Evolutionary conservation across 2,888 invertebrate genomes (phyloP).

Genomic region (Fragum fragum): DNA sequence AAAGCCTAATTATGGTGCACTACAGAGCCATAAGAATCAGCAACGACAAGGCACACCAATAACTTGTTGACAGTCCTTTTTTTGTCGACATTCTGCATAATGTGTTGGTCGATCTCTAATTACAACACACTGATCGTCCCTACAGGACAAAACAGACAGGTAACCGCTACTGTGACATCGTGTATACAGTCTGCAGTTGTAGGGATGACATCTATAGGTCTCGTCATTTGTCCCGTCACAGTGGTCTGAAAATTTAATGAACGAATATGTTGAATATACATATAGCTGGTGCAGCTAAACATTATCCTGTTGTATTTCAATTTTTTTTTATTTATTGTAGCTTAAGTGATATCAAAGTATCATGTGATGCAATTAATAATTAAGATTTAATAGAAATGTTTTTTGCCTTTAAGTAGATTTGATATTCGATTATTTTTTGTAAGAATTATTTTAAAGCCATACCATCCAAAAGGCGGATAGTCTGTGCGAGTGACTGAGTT

Average conservation of each 20-base stretch:
- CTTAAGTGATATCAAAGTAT: neutral
- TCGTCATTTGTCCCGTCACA: constrained; percentile 16
- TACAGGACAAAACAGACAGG: neutral
- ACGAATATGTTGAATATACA: too few relatives aligned
- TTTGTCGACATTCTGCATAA: constrained; percentile 1
- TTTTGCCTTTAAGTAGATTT: too few relatives aligned
- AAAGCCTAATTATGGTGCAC: too few relatives aligned
- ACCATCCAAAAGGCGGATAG: neutral
- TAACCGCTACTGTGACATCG: constrained; percentile 8
- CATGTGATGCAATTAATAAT: neutral
- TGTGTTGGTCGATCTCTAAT: neutral
- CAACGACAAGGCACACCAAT: neutral
- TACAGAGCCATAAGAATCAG: too few relatives aligned
- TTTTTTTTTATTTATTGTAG: neutral
- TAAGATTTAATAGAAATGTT: too few relatives aligned
- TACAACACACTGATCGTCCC: neutral
- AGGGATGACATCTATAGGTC: neutral
- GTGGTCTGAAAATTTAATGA: constrained; percentile 7
- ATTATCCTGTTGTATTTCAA: too few relatives aligned
- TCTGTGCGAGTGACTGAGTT: neutral
- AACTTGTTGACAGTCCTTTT: neutral
- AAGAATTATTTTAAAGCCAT: too few relatives aligned
- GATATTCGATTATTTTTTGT: too few relatives aligned
- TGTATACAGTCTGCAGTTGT: neutral
- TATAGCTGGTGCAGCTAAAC: too few relatives aligned